These are phyloP conservation scores for Drosophila gunungcola DNA, from an alignment of 1,140 invertebrate species.

Conservation along the genomic window DNA sequence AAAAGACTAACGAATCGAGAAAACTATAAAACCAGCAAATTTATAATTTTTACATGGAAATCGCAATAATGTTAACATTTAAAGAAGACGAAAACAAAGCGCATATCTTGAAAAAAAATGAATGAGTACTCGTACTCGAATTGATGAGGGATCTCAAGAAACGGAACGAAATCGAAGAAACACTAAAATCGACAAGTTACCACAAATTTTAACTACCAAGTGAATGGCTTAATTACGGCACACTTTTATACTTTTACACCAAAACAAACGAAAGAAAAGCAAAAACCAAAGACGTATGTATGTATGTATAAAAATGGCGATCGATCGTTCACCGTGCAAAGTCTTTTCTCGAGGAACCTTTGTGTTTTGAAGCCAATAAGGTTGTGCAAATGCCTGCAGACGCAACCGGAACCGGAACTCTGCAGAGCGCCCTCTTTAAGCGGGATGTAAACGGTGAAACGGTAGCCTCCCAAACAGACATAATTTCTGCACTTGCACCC, in stretches of 20 bases:
- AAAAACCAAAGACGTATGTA: constrained; percentile 31
- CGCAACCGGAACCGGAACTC: constrained; percentile 19
- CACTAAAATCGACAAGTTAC: constrained; percentile 56
- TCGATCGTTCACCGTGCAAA: constrained; percentile 32
- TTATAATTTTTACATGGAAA: constrained; percentile 80
- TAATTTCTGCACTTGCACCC: too few relatives aligned
- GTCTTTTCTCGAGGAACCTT: constrained; percentile 65
- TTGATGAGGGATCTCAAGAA: constrained; percentile 26
- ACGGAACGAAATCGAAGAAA: constrained; percentile 24
- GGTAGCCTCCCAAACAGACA: too few relatives aligned
- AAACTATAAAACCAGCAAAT: constrained; percentile 51
- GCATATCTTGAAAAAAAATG: constrained; percentile 74
- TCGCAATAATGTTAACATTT: constrained; percentile 80
- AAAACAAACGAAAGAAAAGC: constrained; percentile 47
- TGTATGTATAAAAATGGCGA: constrained; percentile 23
- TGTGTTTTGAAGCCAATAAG: constrained; percentile 76
- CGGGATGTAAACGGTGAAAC: not conserved
- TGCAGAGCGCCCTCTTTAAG: constrained; percentile 67
- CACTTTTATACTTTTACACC: constrained; percentile 84
- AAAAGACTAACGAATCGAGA: constrained; percentile 64
- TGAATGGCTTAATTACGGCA: constrained; percentile 65
- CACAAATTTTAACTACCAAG: constrained; percentile 73
- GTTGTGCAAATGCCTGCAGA: constrained; percentile 76
- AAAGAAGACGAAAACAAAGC: constrained; percentile 66
- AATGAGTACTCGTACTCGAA: constrained; percentile 15